Conservation (phyloP, 1,140 invertebrate species). For the Drosophila nigromelanica region DNA sequence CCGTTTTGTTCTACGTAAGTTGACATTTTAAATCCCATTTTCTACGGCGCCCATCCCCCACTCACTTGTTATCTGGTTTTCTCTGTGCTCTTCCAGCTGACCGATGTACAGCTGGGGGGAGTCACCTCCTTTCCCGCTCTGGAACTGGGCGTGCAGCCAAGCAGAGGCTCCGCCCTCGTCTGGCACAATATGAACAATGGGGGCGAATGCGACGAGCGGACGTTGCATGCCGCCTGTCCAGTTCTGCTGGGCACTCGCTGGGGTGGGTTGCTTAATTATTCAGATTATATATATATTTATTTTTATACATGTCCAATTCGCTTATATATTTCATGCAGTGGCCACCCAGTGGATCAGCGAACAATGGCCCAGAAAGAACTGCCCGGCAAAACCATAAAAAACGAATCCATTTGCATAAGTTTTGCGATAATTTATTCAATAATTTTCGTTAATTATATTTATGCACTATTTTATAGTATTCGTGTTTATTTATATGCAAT, state of each 20-base stretch:
- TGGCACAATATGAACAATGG: constrained; percentile 96
- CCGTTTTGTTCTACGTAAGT: constrained; percentile 61
- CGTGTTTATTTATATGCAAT: constrained; percentile 77
- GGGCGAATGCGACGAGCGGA: constrained; percentile 94
- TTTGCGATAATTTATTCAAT: constrained; percentile 82
- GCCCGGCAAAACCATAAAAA: constrained; percentile 7
- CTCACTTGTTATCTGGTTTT: background rate
- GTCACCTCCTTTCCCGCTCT: constrained; percentile 96
- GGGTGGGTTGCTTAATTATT: constrained; percentile 84
- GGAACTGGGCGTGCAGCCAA: constrained; percentile 91
- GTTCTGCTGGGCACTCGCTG: constrained; percentile 97
- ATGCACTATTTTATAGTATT: constrained; percentile 83
- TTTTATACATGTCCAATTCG: background rate
- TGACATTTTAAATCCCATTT: constrained; percentile 6
- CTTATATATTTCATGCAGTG: constrained; percentile 27
- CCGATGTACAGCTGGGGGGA: constrained; percentile 95
- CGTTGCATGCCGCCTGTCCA: constrained; percentile 97
- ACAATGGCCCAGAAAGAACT: background rate
- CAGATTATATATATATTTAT: background rate
- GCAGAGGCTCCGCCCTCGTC: constrained; percentile 94
- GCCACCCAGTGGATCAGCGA: constrained; percentile 49
- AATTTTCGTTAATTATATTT: constrained; percentile 79
- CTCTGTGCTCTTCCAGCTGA: constrained; percentile 88
- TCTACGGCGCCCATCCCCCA: too few relatives aligned
- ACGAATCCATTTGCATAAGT: constrained; percentile 24